Evolutionary conservation across 64 coral and sea anemone species (phyloP).

Genomic region (Stichodactyla mertensii): DNA sequence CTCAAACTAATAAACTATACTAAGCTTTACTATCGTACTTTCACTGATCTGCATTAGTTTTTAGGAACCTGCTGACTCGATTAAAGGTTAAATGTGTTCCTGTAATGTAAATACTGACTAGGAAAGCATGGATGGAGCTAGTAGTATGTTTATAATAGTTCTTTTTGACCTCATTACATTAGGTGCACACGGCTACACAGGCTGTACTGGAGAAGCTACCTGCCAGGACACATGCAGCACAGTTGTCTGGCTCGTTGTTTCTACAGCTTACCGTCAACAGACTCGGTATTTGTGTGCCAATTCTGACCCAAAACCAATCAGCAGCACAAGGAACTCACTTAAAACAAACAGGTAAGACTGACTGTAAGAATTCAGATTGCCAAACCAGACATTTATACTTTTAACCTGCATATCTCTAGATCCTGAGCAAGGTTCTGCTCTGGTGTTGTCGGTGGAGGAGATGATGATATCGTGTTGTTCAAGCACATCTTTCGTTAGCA

Average conservation of each 20-base stretch:
- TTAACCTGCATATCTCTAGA: conserved; percentile 13
- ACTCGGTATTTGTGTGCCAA: conserved; percentile 88
- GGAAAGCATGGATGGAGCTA: too few relatives aligned
- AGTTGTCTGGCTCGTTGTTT: conserved; percentile 86
- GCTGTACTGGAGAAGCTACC: conserved; percentile 93
- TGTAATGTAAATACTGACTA: too few relatives aligned
- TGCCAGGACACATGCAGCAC: conserved; percentile 62
- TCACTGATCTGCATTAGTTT: too few relatives aligned
- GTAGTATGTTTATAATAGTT: too few relatives aligned
- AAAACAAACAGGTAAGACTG: conserved; percentile 30
- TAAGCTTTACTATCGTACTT: too few relatives aligned
- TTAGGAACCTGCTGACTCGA: too few relatives aligned
- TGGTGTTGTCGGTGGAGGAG: conserved; percentile 78
- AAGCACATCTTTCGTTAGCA: conserved; percentile 90
- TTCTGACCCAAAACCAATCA: conserved; percentile 56
- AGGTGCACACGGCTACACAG: conserved; percentile 97
- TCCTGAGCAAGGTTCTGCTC: conserved; percentile 60
- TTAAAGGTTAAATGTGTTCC: too few relatives aligned
- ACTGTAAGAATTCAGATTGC: neutral
- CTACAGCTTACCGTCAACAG: conserved; percentile 87
- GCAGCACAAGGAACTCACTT: conserved; percentile 23
- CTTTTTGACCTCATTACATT: neutral
- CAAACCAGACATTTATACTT: neutral
- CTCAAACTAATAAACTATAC: too few relatives aligned
- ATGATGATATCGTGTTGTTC: conserved; percentile 96